A percentile compares a stretch with the other conserved stretches of the same genome.
Evolutionary conservation across 2,888 invertebrate species (phyloP).

Genomic region (Amblyjoppa proteus): DNA sequence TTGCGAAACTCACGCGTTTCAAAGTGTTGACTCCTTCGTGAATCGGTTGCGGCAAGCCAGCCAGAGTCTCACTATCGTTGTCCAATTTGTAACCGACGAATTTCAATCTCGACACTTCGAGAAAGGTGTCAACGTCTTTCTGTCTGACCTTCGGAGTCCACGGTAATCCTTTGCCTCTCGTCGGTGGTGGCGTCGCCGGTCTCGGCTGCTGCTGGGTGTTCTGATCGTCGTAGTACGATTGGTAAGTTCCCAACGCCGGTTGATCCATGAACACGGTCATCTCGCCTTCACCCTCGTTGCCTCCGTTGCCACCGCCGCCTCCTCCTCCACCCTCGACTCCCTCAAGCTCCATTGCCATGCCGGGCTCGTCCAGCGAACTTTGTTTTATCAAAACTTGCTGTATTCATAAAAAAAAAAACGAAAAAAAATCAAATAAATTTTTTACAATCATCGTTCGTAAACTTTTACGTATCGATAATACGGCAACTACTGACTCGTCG

Average conservation of each 20-base stretch:
- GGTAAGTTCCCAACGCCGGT: conserved; percentile 72
- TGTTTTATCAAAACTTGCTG: conserved; percentile 94
- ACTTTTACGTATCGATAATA: not conserved
- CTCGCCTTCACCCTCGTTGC: conserved; percentile 86
- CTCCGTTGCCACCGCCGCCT: conserved; percentile 86
- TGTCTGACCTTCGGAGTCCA: conserved; percentile 98
- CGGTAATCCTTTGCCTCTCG: conserved; percentile 89
- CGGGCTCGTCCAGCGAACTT: conserved; percentile 94
- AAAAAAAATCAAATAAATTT: not conserved
- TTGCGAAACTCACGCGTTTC: conserved; percentile 87
- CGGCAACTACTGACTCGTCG: conserved; percentile 86
- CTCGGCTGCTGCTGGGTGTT: conserved; percentile 82
- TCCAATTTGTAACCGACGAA: conserved; percentile 98
- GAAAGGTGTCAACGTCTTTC: conserved; percentile 96
- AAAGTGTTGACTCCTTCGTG: conserved; percentile 97
- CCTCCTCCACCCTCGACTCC: conserved; percentile 87
- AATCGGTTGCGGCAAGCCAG: conserved; percentile 98
- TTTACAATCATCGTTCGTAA: not conserved
- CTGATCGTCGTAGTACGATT: conserved; percentile 81
- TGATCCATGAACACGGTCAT: conserved; percentile 81
- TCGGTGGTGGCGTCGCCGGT: conserved; percentile 85
- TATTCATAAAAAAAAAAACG: conserved; percentile 37
- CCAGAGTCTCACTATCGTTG: conserved; percentile 94
- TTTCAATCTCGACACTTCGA: conserved; percentile 96
- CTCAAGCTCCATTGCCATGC: conserved; percentile 86